Base-by-base conservation (phyloP, 23 tunicate genomes). In the Ascidia mentula region DNA sequence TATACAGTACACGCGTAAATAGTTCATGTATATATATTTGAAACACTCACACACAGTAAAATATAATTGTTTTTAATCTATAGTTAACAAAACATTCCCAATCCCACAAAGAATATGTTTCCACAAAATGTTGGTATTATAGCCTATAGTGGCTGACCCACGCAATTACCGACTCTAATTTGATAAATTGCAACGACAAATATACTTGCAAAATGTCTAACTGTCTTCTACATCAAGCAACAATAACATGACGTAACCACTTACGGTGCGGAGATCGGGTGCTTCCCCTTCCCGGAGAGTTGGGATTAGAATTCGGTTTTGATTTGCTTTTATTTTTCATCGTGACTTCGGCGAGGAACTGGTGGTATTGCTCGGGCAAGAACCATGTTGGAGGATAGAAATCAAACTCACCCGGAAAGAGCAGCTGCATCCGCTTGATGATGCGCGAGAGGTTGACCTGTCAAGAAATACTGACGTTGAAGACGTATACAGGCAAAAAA, bases 321-420 rank as follows among this genome's bases (percentile, higher is more conserved):
- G 80, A 35, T 78, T 77, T 84, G n/a, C 34, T 26, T 32, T 72
- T 86, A 20, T 65, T 83, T 0, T 79, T 89, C 0, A 18, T 5
- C 18, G 82, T 32, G 3, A 82, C 89, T 80, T 93, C 98, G 35
- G 81, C 89, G 38, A 93, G 42, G 78, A 93, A 93, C 40, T 88
- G 98, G 42, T 93, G 93, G 77, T 79, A 88, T 80, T 93, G 98
- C 36, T 93, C 93, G 7, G 98, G 98, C 26, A 93, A 69, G 39
- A 88, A 91, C 98, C 98, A 93, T 1, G 98, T 81, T 3, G 89
- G 75, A 18, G 98, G 98, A 40, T 93, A 93, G 72, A 93, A 93
- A 70, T 88, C 93, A 76, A 88, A 93, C 33, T 93, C 98, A 18
- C 90, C 89, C 37, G 98, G 92, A 72, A 77, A 93, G 13, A 93